These are phyloP conservation scores for Leptodactylus fuscus DNA, from an alignment of 2,113 vertebrate genomes.

Conservation along the genomic window DNA sequence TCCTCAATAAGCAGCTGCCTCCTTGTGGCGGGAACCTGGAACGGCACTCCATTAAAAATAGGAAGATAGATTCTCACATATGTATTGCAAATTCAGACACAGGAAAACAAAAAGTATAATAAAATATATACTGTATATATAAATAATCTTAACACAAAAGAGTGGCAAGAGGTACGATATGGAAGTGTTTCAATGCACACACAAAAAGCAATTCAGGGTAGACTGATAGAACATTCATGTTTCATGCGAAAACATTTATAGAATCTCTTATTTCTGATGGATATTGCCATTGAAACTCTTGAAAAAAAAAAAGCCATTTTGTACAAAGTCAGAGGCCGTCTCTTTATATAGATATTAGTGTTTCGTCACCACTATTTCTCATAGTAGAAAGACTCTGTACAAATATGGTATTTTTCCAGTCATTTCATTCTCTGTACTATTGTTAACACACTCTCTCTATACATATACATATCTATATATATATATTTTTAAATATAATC, in stretches of 20 bases:
- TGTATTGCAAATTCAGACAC: constrained; percentile 55
- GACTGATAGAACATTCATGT: constrained; percentile 44
- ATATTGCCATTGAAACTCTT: constrained; percentile 42
- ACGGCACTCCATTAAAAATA: constrained; percentile 54
- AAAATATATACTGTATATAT: constrained; percentile 60
- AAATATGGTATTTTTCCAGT: constrained; percentile 38
- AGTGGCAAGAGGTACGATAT: constrained; percentile 38
- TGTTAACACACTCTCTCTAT: constrained; percentile 21
- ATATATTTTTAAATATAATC: not conserved
- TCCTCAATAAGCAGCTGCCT: constrained; percentile 54
- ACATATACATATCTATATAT: constrained; percentile 50
- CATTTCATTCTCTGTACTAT: constrained; percentile 38
- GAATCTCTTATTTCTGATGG: constrained; percentile 40
- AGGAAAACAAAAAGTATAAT: constrained; percentile 56
- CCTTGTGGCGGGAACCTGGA: constrained; percentile 43
- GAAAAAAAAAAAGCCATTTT: constrained; percentile 42
- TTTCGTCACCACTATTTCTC: not conserved
- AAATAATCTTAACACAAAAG: constrained; percentile 58
- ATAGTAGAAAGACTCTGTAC: not conserved
- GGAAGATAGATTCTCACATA: constrained; percentile 55
- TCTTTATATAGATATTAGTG: not conserved
- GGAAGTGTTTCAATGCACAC: constrained; percentile 47
- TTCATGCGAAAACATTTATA: constrained; percentile 54
- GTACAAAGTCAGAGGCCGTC: not conserved
- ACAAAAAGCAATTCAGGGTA: constrained; percentile 36